Evolutionary conservation across 2,113 vertebrate genomes (phyloP), one percentile per base, ranked within the genome.

Genomic region (Sarotherodon lohbergeri): DNA sequence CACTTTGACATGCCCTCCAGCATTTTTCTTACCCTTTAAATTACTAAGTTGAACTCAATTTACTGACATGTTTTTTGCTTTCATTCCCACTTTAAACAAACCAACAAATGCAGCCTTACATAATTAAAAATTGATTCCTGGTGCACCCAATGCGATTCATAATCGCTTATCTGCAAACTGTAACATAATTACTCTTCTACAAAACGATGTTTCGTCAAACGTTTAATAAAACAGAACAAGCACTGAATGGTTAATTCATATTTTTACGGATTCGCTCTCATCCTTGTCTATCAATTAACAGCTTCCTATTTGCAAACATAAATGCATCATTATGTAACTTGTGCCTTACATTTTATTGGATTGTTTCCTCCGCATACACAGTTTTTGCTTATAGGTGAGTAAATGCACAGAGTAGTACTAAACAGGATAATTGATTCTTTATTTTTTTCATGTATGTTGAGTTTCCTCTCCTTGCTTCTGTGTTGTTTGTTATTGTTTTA

Each of bases 401-500:
- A 1, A 32, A 78, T 57, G 9, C 19, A 1, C 7, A 6, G 16
- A 56, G 52, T 29, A 16, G 24, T 82, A 80, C 17, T 57, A 48
- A 78, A 73, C 22, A 2, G 24, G 43, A 48, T 29, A 50, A 50
- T 48, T 48, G 14, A 29, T 76, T 68, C 19, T 24, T 68, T 16
- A 36, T 76, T 41, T 83, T 55, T 73, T 52, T 59, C 27, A 7
- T 2, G 29, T 52, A 43, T n/a, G 16, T 73, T 36, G 3, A 24
- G 8, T 54, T 78, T 54, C 39, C 29, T 11, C 14, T 29, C 0
- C 7, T 17, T 48, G 16, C 8, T 5, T 52, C 16, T 5, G 12
- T 59, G 14, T 19, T 24, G 36, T 88, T 80, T 84, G 52, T 85
- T 36, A 11, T 48, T 87, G 71, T 80, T 80, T 55, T 73, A 54